Evolutionary conservation across 2,113 vertebrate genomes (phyloP).

Genomic region (Rissa tridactyla): DNA sequence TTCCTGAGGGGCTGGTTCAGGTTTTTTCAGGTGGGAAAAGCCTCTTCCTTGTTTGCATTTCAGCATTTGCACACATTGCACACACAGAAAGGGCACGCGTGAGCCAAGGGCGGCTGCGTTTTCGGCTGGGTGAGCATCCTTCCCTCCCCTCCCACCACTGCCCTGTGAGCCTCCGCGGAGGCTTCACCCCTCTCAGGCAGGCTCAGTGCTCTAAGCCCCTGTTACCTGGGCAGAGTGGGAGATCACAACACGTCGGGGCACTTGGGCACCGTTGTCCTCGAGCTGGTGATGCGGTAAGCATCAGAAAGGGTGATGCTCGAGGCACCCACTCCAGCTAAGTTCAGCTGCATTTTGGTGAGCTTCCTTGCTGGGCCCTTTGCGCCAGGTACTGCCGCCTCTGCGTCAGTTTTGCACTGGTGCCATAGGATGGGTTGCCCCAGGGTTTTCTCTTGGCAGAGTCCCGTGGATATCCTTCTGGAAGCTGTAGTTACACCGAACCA

Average conservation of each 20-base stretch:
- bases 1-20: background rate
- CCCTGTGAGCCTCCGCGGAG: accelerated
- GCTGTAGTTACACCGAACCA: accelerated
- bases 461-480: background rate
- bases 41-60: background rate
- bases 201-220: accelerated
- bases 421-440: background rate
- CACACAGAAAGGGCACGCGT: accelerated
- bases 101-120: background rate
- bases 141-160: background rate
- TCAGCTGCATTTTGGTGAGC: accelerated
- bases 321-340: accelerated
- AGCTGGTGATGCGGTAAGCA: background rate
- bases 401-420: accelerated
- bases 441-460: background rate
- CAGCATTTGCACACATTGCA: background rate
- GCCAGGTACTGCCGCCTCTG: accelerated
- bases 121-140: background rate
- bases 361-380: background rate
- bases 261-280: accelerated
- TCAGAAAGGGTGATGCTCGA: background rate
- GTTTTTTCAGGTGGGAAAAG: background rate
- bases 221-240: background rate
- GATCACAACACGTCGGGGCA: accelerated
- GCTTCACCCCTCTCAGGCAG: accelerated